These are phyloP conservation scores for Drosophila pseudotalamancana DNA, from an alignment of 2,888 invertebrate species.

Conservation along the genomic window DNA sequence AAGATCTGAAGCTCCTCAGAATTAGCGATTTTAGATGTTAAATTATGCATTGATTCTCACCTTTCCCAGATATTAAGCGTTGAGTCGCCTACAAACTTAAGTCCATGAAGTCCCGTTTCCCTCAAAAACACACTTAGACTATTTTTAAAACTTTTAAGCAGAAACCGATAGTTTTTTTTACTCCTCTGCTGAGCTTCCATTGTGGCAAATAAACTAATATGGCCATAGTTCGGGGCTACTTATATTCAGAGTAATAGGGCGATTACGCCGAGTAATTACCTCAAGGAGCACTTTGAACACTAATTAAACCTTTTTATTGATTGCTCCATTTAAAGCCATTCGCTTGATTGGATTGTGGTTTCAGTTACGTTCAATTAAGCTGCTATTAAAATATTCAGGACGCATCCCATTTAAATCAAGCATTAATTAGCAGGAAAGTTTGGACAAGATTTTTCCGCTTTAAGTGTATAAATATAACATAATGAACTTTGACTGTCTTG, in stretches of 20 bases:
- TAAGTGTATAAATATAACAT: not conserved
- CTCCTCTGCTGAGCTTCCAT: slow-evolving; percentile 28
- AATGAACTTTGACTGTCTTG: too few species aligned
- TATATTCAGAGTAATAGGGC: slow-evolving; percentile 10
- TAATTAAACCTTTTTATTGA: slow-evolving; percentile 33
- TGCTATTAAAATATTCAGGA: slow-evolving; percentile 2
- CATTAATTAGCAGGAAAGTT: not conserved
- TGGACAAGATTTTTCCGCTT: not conserved
- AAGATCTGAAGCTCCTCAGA: slow-evolving; percentile 85
- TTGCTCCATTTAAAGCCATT: slow-evolving; percentile 16
- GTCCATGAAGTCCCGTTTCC: slow-evolving; percentile 76
- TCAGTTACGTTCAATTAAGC: slow-evolving; percentile 7
- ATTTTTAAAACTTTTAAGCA: slow-evolving; percentile 39
- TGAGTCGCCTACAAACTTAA: slow-evolving; percentile 73
- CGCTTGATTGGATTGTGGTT: slow-evolving; percentile 41
- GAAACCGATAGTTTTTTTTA: slow-evolving; percentile 17
- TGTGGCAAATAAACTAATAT: not conserved
- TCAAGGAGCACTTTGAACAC: not conserved
- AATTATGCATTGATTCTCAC: slow-evolving; percentile 17
- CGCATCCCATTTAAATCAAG: slow-evolving; percentile 2
- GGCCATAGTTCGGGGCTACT: not conserved
- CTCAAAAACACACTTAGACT: slow-evolving; percentile 62
- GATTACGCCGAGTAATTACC: slow-evolving; percentile 31
- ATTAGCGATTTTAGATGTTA: not conserved
- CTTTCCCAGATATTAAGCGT: slow-evolving; percentile 72